phyloP scores from a whole-genome alignment of 2,888 invertebrate genomes.

The Philonicus albiceps region DNA sequence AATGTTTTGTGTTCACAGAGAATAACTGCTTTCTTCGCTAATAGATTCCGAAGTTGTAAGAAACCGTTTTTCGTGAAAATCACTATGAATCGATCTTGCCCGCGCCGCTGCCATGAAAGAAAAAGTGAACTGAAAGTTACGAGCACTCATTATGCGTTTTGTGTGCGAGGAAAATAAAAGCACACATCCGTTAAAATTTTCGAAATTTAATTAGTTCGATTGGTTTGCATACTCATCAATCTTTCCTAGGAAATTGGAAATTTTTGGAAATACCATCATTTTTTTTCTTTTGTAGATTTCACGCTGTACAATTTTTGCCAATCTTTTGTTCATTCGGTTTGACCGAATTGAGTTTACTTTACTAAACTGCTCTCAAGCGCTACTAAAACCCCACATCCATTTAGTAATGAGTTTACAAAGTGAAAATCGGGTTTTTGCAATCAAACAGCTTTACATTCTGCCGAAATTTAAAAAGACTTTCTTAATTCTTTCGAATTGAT shows the following conservation, averaged over 20 bases:
- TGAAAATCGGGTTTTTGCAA: too few relatives aligned
- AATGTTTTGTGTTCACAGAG: slow-evolving; percentile 12
- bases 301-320: neutral
- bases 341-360: too few relatives aligned
- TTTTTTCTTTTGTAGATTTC: neutral
- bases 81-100: neutral
- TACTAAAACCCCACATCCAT: too few relatives aligned
- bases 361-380: too few relatives aligned
- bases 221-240: neutral
- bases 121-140: neutral
- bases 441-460: too few relatives aligned
- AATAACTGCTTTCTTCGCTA: neutral
- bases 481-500: too few relatives aligned
- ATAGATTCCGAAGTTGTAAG: neutral
- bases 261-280: neutral
- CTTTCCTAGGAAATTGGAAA: neutral
- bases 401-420: too few relatives aligned
- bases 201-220: neutral
- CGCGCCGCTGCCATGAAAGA: neutral
- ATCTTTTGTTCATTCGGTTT: neutral
- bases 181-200: neutral
- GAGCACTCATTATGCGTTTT: neutral
- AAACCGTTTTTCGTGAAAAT: neutral
- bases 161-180: neutral
- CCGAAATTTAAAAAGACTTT: too few relatives aligned